Percentiles rank a stretch among this genome's conserved stretches.
Evolutionary conservation across 2,113 vertebrate genomes (phyloP).

Genomic region (Centropus unirufus): DNA sequence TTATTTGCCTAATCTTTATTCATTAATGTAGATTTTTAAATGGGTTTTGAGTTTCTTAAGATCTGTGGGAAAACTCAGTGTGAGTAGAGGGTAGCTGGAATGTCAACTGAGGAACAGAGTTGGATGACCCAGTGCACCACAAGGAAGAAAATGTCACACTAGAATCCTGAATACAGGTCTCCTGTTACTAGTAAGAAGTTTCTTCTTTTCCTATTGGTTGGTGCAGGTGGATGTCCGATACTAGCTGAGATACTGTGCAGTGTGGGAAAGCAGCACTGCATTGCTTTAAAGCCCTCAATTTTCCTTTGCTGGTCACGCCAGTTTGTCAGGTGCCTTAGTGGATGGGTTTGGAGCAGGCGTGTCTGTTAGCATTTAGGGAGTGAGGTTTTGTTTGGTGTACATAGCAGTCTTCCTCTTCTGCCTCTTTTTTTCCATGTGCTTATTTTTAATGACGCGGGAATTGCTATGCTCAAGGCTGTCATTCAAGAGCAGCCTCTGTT

Average conservation of each 20-base stretch:
- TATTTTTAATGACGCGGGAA: background rate
- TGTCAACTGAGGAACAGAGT: background rate
- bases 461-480: background rate
- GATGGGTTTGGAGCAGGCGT: background rate
- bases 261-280: background rate
- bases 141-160: background rate
- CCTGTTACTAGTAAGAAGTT: background rate
- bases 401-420: background rate
- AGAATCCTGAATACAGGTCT: background rate
- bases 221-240: fast-evolving
- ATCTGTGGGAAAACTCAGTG: background rate
- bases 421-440: background rate
- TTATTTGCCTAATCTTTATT: constrained; percentile 37
- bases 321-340: background rate
- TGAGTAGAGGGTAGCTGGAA: background rate
- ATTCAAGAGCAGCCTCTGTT: background rate
- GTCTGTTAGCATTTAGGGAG: background rate
- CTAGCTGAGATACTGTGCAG: fast-evolving
- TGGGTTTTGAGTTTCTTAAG: background rate
- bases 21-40: background rate
- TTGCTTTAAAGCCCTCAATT: background rate
- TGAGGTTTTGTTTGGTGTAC: background rate
- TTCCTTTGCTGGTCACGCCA: background rate
- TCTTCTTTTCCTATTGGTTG: background rate
- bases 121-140: background rate